phyloP scores from a whole-genome alignment of 1,140 invertebrate genomes.

The Drosophila pectinifera region DNA sequence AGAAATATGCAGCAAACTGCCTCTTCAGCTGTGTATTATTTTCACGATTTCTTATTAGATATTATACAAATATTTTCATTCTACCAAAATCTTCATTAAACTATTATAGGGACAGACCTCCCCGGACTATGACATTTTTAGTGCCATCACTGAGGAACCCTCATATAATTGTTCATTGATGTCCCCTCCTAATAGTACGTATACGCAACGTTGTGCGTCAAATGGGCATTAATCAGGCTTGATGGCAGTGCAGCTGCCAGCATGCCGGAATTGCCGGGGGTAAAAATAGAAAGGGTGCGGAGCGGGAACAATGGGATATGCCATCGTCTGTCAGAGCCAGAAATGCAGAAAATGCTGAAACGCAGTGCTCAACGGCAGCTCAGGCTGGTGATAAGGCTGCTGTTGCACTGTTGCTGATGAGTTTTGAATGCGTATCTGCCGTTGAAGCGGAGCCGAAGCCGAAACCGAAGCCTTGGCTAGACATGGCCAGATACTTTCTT shows the following conservation, averaged over 20 bases:
- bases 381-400: slow-evolving; percentile 28
- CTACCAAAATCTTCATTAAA: background rate
- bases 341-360: slow-evolving; percentile 20
- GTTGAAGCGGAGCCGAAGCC: slow-evolving; percentile 23
- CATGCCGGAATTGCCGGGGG: background rate
- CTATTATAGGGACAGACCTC: background rate
- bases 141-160: background rate
- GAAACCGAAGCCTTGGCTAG: slow-evolving; percentile 28
- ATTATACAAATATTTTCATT: too few relatives aligned
- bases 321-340: slow-evolving; percentile 46
- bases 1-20: background rate
- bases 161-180: background rate
- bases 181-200: slow-evolving; percentile 36
- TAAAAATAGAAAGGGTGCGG: slow-evolving; percentile 10
- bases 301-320: slow-evolving; percentile 33
- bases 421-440: slow-evolving; percentile 70
- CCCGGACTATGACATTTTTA: background rate
- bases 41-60: too few relatives aligned
- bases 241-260: slow-evolving; percentile 38
- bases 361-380: slow-evolving; percentile 23
- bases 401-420: slow-evolving; percentile 58
- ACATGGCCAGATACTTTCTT: slow-evolving; percentile 54
- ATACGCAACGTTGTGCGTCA: slow-evolving; percentile 53
- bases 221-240: slow-evolving; percentile 55
- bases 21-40: too few relatives aligned